Conservation (phyloP, 2,113 vertebrate genomes). For the Indicator maculatus region DNA sequence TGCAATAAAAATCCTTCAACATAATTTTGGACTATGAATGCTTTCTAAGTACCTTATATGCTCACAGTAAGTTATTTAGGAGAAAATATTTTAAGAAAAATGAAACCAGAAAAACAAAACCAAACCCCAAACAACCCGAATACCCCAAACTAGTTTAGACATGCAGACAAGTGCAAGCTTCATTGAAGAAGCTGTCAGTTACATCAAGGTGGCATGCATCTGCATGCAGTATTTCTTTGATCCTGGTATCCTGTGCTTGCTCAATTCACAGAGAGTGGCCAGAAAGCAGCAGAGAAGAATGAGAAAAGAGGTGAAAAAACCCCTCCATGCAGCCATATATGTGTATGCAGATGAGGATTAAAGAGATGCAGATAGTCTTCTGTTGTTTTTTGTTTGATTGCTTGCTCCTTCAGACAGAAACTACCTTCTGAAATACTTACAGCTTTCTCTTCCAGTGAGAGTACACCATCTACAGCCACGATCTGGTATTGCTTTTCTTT, state of each 20-base stretch:
- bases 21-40: neutral
- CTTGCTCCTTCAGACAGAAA: neutral
- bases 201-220: neutral
- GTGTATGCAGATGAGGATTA: neutral
- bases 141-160: neutral
- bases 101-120: neutral
- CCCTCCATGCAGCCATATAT: neutral
- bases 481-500: conserved; percentile 94
- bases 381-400: too few relatives aligned
- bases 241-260: neutral
- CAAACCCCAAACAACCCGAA: neutral
- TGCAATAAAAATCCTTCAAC: neutral
- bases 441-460: conserved; percentile 86
- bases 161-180: neutral
- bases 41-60: neutral
- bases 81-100: neutral
- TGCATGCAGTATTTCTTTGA: neutral
- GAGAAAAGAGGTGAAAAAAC: neutral
- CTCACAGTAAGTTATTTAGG: neutral
- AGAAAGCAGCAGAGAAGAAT: neutral
- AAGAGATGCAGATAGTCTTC: neutral
- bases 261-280: neutral
- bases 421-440: conserved; percentile 73
- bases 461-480: conserved; percentile 81
- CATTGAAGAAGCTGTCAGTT: neutral